phyloP scores from a whole-genome alignment of 2,113 vertebrate genomes.

The Limnothrissa miodon region DNA sequence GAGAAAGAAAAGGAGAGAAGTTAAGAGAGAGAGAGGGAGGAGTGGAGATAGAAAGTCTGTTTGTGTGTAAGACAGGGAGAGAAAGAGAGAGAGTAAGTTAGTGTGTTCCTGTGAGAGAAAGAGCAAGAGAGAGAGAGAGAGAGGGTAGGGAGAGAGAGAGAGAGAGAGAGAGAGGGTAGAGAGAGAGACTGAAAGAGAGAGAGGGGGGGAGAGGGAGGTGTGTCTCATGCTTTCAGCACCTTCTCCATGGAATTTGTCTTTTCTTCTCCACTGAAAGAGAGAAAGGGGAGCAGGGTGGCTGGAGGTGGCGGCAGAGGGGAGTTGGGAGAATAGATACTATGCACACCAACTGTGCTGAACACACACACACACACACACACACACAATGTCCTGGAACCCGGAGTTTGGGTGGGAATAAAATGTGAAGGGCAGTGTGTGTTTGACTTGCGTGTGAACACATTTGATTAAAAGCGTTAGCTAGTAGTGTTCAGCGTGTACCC shows the following conservation, averaged over 20 bases:
- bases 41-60: background rate
- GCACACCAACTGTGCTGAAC: conserved; percentile 1
- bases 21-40: background rate
- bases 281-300: conserved; percentile 31
- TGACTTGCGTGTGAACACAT: conserved; percentile 31
- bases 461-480: background rate
- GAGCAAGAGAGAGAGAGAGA: background rate
- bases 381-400: background rate
- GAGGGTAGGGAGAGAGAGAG: background rate
- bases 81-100: conserved; percentile 17
- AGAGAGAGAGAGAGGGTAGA: background rate
- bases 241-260: conserved; percentile 49
- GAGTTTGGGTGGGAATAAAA: background rate
- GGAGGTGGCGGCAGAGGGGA: conserved; percentile 22
- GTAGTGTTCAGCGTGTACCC: background rate
- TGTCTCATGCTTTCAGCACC: conserved; percentile 38
- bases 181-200: background rate
- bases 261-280: conserved; percentile 41
- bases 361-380: conserved; percentile 17
- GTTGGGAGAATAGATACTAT: conserved; percentile 24
- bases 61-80: conserved; percentile 41
- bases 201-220: background rate
- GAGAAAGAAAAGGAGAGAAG: background rate
- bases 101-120: too few species aligned
- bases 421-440: conserved; percentile 48